These are phyloP conservation scores for Crambe crambe DNA, from an alignment of 37 sponge, comb jelly and placozoan species.

Conservation along the genomic window DNA sequence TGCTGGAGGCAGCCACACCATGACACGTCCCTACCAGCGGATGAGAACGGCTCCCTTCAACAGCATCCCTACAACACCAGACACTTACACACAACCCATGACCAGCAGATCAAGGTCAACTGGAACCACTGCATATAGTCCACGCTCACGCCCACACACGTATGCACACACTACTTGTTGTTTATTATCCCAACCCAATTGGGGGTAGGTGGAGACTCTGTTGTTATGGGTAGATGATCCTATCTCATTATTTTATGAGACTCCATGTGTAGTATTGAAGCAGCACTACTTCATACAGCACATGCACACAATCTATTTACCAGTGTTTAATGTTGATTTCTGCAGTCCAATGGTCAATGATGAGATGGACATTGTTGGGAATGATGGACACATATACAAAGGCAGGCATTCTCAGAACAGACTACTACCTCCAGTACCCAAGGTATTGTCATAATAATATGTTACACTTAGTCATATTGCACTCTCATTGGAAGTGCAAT, in stretches of 20 bases:
- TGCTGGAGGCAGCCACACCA: conserved; percentile 89
- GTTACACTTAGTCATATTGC: no score
- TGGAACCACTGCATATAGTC: no score
- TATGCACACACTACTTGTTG: no score
- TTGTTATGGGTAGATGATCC: no score
- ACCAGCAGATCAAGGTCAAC: background rate
- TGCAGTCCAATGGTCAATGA: background rate
- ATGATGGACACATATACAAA: conserved; percentile 95
- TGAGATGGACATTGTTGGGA: conserved; percentile 72
- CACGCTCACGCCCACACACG: no score
- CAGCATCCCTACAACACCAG: background rate
- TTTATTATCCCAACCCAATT: no score
- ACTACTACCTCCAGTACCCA: conserved; percentile 23
- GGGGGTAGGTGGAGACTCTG: no score
- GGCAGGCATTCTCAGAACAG: conserved; percentile 52
- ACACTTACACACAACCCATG: background rate
- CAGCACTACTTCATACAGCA: background rate
- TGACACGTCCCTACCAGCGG: conserved; percentile 60
- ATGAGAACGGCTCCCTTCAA: background rate
- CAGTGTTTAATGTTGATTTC: no score
- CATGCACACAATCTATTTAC: no score
- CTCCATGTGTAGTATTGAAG: background rate
- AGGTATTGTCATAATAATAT: no score
- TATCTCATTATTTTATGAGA: background rate
- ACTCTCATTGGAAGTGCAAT: no score